These are phyloP conservation scores for Anolis apletophallus DNA, from an alignment of 2,797 vertebrate genomes.

Conservation along the genomic window DNA sequence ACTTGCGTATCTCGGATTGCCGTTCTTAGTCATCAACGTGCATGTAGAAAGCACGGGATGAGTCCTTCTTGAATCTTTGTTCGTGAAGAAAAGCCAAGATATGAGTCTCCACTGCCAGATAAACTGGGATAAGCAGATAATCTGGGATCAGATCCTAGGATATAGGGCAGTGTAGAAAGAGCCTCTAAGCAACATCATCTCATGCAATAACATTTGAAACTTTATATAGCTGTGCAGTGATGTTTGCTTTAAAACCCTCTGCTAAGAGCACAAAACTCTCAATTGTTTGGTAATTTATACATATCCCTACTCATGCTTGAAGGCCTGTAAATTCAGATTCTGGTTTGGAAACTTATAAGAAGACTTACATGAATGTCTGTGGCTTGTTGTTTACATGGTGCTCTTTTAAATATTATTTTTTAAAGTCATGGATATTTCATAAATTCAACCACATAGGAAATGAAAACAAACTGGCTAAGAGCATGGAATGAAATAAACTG, in stretches of 20 bases:
- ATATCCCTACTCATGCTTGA: constrained; percentile 43
- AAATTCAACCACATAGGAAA: constrained; percentile 60
- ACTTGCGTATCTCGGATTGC: no score
- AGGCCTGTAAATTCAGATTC: constrained; percentile 46
- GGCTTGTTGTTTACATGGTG: constrained; percentile 53
- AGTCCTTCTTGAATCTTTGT: no score
- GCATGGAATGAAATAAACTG: constrained; percentile 39
- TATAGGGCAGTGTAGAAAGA: no score
- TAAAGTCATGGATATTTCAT: constrained; percentile 46
- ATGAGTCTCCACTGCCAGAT: no score
- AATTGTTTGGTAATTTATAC: constrained; percentile 39
- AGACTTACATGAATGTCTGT: constrained; percentile 37
- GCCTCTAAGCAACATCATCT: no score
- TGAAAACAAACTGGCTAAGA: constrained; percentile 59
- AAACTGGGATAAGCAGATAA: no score
- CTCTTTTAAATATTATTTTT: constrained; percentile 58
- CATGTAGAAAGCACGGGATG: no score
- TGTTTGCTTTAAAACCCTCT: constrained; percentile 29
- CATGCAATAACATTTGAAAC: not conserved
- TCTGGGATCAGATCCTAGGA: no score
- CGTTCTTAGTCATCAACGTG: no score
- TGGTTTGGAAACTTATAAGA: constrained; percentile 49
- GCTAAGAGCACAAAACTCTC: constrained; percentile 23
- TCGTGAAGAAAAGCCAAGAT: no score
- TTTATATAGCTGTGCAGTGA: not conserved